A percentile compares a stretch with the other conserved stretches of the same genome.
phyloP scores from a whole-genome alignment of 2,888 invertebrate genomes.

The Odontocolon sp. region DNA sequence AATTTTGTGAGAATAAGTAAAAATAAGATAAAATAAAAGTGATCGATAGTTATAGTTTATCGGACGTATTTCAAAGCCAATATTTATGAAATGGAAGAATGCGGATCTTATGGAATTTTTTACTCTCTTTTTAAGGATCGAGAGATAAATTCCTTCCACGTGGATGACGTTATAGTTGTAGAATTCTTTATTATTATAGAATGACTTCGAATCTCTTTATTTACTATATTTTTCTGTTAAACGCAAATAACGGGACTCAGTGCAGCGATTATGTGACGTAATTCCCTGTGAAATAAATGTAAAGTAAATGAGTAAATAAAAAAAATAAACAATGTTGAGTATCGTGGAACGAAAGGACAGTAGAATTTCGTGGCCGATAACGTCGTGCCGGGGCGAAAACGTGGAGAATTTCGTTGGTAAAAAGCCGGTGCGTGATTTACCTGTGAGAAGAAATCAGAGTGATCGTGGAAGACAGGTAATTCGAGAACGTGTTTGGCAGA shows the following conservation, averaged over 20 bases:
- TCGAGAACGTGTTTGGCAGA: conserved; percentile 67
- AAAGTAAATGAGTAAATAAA: neutral
- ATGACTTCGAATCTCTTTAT: no score
- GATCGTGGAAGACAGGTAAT: conserved; percentile 62
- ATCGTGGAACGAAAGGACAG: conserved; percentile 72
- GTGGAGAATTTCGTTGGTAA: conserved; percentile 60
- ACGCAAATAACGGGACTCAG: neutral
- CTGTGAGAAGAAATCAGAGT: conserved; percentile 51
- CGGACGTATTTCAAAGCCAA: neutral
- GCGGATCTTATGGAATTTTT: conserved; percentile 34
- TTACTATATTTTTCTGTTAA: no score
- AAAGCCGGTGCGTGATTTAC: conserved; percentile 58
- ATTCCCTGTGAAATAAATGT: no score
- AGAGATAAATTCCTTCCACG: neutral
- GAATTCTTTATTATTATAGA: neutral
- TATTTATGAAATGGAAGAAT: conserved; percentile 17
- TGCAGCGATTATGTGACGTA: neutral
- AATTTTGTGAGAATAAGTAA: conserved; percentile 5
- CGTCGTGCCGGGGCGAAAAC: conserved; percentile 64
- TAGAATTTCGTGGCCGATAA: conserved; percentile 73
- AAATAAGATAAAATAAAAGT: conserved; percentile 1
- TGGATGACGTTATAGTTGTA: neutral
- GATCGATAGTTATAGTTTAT: neutral
- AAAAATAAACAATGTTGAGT: conserved; percentile 68
- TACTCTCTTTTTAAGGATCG: conserved; percentile 15